These are phyloP conservation scores for Rhinichthys klamathensis DNA, from an alignment of 2,113 vertebrate species.

Conservation along the genomic window DNA sequence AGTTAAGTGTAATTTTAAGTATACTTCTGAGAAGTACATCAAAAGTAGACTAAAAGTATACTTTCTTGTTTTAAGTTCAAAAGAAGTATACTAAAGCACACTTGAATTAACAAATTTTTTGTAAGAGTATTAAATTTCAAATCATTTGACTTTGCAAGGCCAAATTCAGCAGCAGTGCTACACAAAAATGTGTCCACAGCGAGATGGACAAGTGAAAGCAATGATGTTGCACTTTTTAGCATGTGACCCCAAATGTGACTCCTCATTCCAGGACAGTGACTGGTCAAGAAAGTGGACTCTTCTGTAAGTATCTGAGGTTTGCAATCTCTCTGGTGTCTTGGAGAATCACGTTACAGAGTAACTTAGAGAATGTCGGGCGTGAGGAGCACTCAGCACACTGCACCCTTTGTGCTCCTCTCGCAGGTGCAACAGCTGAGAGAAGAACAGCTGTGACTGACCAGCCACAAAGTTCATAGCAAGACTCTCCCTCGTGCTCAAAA, in stretches of 20 bases:
- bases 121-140: not conserved
- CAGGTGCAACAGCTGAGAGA: constrained; percentile 74
- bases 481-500: constrained; percentile 34
- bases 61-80: too few relatives aligned
- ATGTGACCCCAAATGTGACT: constrained; percentile 10
- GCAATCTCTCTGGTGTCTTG: constrained; percentile 23
- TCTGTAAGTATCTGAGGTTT: not conserved
- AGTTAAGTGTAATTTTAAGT: too few relatives aligned
- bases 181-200: constrained; percentile 16
- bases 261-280: constrained; percentile 1
- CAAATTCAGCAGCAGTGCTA: not conserved
- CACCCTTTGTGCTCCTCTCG: constrained; percentile 68
- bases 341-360: constrained; percentile 60
- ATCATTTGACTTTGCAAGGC: not conserved
- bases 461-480: constrained; percentile 35
- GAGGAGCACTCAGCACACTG: constrained; percentile 61
- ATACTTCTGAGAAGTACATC: too few relatives aligned
- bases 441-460: constrained; percentile 40
- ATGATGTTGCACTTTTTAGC: constrained; percentile 11
- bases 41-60: too few relatives aligned
- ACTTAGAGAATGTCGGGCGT: constrained; percentile 66
- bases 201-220: constrained; percentile 14
- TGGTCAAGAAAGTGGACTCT: not conserved
- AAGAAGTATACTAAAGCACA: too few relatives aligned
- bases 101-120: too few relatives aligned